Evolutionary conservation across 2,113 vertebrate species (phyloP), one percentile per base, ranked within the genome.

Genomic region (Tragulus kanchil): DNA sequence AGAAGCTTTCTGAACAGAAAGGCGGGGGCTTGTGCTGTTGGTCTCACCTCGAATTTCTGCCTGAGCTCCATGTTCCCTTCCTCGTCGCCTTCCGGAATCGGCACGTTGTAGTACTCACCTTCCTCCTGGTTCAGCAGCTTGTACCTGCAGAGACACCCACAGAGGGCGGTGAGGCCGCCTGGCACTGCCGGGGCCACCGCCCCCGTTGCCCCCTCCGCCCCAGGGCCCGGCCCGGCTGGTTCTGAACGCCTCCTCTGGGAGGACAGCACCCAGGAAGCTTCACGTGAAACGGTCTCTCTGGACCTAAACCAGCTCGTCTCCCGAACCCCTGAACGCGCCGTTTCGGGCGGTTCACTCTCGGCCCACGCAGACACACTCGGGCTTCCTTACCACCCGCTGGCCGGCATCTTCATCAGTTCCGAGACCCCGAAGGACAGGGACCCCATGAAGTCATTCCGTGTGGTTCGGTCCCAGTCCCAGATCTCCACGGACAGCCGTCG

Each of bases 391-490:
- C 99, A 99, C 95, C 99, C 99, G 42, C 99, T 99, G 23, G 98
- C 99, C 0, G 99, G 99, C 94, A 99, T 99, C 97, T 99, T 99
- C 98, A 99, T 99, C 13, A 99, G 99, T 98, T 99, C 99, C 0
- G 99, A 99, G 50, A 99, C 99, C 0, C 99, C 99, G 48, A 99
- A 99, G 0, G 99, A 99, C 92, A 99, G 99, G 75, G 99, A 99
- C 14, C 99, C 99, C 99, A 99, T 99, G 98, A 99, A 99, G 98
- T 99, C 99, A 4, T 99, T 99, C 89, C 99, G 98, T 42, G 99
- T 99, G 82, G 99, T 99, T 69, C 99, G 98, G 96, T 99, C 99
- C 99, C 99, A 99, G 97, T 99, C 99, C 99, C 99, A 99, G 88
- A 99, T 98, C 97, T 99, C 99, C 1, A 99, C 99, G 0, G 99